Conservation (phyloP, 2,888 invertebrate genomes). For the Mesochorus sp. region DNA sequence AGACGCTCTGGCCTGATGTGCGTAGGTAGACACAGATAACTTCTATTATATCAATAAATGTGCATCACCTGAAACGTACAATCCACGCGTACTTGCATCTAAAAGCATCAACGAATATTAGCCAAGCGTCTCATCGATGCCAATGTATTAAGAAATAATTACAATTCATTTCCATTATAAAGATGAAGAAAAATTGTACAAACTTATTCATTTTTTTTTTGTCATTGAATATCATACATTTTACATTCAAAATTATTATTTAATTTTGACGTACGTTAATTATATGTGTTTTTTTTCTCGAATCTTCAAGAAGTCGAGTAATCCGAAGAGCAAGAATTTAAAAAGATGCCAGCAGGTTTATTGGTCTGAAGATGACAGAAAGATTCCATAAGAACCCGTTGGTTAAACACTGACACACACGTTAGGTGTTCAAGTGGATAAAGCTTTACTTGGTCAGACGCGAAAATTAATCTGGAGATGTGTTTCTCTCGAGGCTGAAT, state of each 20-base stretch:
- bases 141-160: no score
- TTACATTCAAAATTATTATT: no score
- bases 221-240: no score
- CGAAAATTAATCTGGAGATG: background rate
- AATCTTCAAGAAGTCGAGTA: no score
- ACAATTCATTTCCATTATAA: no score
- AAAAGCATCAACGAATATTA: background rate
- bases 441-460: slow-evolving; percentile 7
- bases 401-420: slow-evolving; percentile 34
- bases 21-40: slow-evolving; percentile 55
- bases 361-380: background rate
- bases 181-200: no score
- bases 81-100: background rate
- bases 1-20: slow-evolving; percentile 64
- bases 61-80: background rate
- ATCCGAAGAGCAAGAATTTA: background rate
- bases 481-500: background rate
- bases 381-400: slow-evolving; percentile 49
- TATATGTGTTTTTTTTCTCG: no score
- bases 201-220: no score
- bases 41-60: slow-evolving; percentile 36
- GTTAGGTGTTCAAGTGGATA: slow-evolving; percentile 4
- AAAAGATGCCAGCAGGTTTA: background rate
- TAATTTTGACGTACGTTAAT: no score
- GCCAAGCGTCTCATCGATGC: no score